These are phyloP conservation scores for Sebastes trivittatus DNA, from an alignment of 2,797 vertebrate genomes.

Conservation along the genomic window DNA sequence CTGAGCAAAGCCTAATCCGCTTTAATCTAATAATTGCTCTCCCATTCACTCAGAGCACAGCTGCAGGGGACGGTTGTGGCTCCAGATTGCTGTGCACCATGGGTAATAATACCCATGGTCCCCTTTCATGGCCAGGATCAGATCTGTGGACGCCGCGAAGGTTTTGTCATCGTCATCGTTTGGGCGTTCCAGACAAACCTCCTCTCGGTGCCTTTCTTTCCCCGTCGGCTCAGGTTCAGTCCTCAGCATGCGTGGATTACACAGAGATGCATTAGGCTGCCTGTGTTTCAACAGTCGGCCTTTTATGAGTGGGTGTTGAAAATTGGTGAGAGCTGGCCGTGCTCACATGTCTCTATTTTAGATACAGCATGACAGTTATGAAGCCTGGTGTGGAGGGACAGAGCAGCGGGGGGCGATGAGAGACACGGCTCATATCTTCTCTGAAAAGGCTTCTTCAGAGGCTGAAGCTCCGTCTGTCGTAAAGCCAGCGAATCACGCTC, in stretches of 20 bases:
- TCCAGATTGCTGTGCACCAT: constrained; percentile 54
- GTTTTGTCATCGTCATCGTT: constrained; percentile 27
- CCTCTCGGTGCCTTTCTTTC: constrained; percentile 14
- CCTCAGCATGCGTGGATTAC: constrained; percentile 12
- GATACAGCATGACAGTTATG: constrained; percentile 73
- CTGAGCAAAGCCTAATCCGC: constrained; percentile 64
- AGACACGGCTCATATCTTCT: constrained; percentile 33
- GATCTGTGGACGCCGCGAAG: constrained; percentile 26
- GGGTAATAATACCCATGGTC: constrained; percentile 49
- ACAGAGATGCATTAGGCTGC: constrained; percentile 52
- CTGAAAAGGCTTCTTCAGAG: constrained; percentile 43
- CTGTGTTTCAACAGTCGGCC: constrained; percentile 68
- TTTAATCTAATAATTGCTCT: constrained; percentile 78
- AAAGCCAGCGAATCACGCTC: background rate
- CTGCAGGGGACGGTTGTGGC: constrained; percentile 58
- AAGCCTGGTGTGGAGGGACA: constrained; percentile 60
- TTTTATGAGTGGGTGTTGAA: constrained; percentile 81
- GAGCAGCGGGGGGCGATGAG: constrained; percentile 45
- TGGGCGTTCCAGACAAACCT: constrained; percentile 42
- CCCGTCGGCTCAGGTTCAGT: constrained; percentile 19
- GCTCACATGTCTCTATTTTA: constrained; percentile 73
- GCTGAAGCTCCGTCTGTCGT: constrained; percentile 21
- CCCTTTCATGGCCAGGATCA: constrained; percentile 47
- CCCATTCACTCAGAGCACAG: constrained; percentile 62
- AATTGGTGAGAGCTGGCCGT: constrained; percentile 49